phyloP scores from a whole-genome alignment of 2,888 invertebrate species.

The Panzeria rudis region DNA sequence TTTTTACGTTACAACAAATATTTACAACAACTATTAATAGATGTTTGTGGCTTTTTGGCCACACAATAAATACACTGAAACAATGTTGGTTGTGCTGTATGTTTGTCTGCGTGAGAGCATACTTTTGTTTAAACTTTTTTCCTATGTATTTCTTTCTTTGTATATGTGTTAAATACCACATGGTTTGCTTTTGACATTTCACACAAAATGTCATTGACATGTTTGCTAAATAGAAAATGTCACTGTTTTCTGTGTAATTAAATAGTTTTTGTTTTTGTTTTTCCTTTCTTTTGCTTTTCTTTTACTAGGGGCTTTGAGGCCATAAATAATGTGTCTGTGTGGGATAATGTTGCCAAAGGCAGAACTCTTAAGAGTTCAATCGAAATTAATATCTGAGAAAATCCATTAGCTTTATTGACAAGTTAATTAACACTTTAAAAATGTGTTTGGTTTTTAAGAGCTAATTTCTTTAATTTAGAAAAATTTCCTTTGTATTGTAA shows the following conservation, averaged over 20 bases:
- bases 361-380: conserved; percentile 5
- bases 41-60: conserved; percentile 37
- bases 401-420: neutral
- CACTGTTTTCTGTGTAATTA: conserved; percentile 17
- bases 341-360: neutral
- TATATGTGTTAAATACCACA: conserved; percentile 41
- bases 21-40: conserved; percentile 28
- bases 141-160: conserved; percentile 5
- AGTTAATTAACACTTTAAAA: neutral
- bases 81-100: neutral
- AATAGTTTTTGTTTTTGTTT: conserved; percentile 7
- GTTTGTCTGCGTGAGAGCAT: neutral
- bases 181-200: conserved; percentile 52
- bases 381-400: neutral
- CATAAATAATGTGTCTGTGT: conserved; percentile 38
- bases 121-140: neutral
- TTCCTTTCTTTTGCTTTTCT: conserved; percentile 1
- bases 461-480: neutral
- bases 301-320: neutral
- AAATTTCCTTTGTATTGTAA: neutral
- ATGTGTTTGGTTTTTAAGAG: neutral
- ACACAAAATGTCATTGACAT: conserved; percentile 62
- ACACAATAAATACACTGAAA: conserved; percentile 35
- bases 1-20: conserved; percentile 40
- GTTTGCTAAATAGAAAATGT: conserved; percentile 44